Evolutionary conservation across 2,888 invertebrate genomes (phyloP).

Genomic region (Meteorus colon): DNA sequence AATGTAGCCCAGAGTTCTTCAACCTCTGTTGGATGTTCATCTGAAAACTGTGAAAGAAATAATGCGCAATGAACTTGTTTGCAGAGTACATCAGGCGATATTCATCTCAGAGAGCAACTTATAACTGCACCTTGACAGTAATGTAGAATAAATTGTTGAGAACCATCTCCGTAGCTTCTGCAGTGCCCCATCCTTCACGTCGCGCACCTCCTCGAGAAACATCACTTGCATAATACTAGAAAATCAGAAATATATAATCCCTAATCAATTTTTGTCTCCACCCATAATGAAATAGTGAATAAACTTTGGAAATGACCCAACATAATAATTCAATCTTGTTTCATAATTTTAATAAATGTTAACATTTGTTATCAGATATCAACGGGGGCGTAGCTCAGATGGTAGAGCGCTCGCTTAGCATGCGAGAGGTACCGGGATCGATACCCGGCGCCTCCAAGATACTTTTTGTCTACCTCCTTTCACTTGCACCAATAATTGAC

Average conservation of each 20-base stretch:
- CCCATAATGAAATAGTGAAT: too few species aligned
- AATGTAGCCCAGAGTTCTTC: slow-evolving; percentile 97
- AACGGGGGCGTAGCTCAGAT: slow-evolving; percentile 59
- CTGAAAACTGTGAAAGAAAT: slow-evolving; percentile 84
- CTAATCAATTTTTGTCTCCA: not conserved
- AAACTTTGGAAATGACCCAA: too few species aligned
- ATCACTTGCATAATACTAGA: slow-evolving; percentile 76
- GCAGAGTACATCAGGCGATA: not conserved
- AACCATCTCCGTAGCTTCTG: slow-evolving; percentile 99
- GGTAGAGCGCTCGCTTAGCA: slow-evolving; percentile 72
- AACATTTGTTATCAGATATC: not conserved
- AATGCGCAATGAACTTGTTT: not conserved
- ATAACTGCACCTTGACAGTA: slow-evolving; percentile 87
- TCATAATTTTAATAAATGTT: not conserved
- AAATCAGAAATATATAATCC: slow-evolving; percentile 33
- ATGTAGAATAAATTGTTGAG: slow-evolving; percentile 98
- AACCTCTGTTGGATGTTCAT: slow-evolving; percentile 95
- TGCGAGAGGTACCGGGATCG: slow-evolving; percentile 67
- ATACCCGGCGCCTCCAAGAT: slow-evolving; percentile 54
- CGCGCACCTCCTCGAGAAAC: slow-evolving; percentile 80
- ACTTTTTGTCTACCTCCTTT: not conserved
- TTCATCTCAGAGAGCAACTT: not conserved
- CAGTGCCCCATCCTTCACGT: slow-evolving; percentile 97
- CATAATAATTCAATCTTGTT: not conserved
- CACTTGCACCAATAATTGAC: not conserved